Percentiles rank a stretch among this genome's conserved stretches.
phyloP scores from a whole-genome alignment of 1,140 invertebrate species.

The Neodiprion fabricii region DNA sequence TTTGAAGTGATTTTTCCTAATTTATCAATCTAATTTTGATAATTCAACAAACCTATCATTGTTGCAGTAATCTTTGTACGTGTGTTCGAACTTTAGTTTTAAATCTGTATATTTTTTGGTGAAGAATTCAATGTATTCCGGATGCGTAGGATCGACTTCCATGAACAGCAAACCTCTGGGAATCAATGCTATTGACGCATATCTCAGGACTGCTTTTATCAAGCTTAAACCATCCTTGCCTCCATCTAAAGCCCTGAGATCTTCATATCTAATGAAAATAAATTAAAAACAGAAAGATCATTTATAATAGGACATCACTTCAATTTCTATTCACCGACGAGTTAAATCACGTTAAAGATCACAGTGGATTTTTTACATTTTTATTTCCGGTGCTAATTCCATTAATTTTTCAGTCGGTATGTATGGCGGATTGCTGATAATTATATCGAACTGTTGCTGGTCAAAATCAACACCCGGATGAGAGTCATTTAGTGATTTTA shows the following conservation, averaged over 20 bases:
- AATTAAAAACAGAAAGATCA: slow-evolving; percentile 18
- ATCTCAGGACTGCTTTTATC: slow-evolving; percentile 64
- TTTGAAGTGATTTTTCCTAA: too few species aligned
- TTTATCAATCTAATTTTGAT: slow-evolving; percentile 43
- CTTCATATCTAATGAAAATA: slow-evolving; percentile 65
- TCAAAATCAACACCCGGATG: slow-evolving; percentile 45
- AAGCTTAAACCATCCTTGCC: slow-evolving; percentile 67
- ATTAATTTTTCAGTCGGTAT: slow-evolving; percentile 63
- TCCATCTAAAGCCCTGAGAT: slow-evolving; percentile 68
- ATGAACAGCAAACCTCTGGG: slow-evolving; percentile 63
- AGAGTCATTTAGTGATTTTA: slow-evolving; percentile 21
- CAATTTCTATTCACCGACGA: slow-evolving; percentile 5
- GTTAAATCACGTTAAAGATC: slow-evolving; percentile 15
- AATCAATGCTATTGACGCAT: slow-evolving; percentile 60
- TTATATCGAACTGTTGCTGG: slow-evolving; percentile 62
- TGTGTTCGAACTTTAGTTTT: slow-evolving; percentile 55
- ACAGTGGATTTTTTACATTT: slow-evolving; percentile 60
- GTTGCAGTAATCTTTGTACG: slow-evolving; percentile 65
- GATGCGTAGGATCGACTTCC: slow-evolving; percentile 67
- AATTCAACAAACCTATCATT: slow-evolving; percentile 68
- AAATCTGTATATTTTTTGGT: slow-evolving; percentile 53
- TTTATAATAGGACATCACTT: background rate
- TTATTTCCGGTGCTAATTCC: slow-evolving; percentile 66
- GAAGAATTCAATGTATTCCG: slow-evolving; percentile 61
- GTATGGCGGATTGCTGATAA: slow-evolving; percentile 74